Percentiles rank a stretch among this genome's conserved stretches.
These are phyloP conservation scores for Magallana nippona DNA, from an alignment of 2,888 invertebrate species.

Conservation along the genomic window DNA sequence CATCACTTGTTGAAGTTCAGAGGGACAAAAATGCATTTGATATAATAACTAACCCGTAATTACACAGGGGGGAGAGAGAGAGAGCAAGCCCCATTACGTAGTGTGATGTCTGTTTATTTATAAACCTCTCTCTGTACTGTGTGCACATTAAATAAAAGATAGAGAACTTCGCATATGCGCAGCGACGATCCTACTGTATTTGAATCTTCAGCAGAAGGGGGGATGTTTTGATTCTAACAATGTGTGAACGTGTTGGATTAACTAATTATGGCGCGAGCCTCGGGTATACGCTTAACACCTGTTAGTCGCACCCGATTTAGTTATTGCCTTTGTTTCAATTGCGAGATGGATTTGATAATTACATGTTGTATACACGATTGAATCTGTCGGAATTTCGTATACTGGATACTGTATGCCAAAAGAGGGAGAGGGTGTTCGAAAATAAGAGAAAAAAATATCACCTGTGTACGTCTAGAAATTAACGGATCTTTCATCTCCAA, in stretches of 20 bases:
- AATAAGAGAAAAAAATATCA: background rate
- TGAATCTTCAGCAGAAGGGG: background rate
- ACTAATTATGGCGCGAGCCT: background rate
- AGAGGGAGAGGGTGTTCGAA: background rate
- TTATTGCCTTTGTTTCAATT: conserved; percentile 26
- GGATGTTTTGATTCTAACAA: background rate
- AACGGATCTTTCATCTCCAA: background rate
- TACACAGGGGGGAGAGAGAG: background rate
- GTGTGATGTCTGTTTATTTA: conserved; percentile 16
- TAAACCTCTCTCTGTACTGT: background rate
- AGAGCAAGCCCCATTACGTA: background rate
- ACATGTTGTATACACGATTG: background rate
- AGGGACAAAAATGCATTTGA: conserved; percentile 31
- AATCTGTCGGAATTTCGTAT: background rate
- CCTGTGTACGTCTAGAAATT: conserved; percentile 6
- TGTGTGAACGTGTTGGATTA: conserved; percentile 17
- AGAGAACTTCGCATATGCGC: background rate
- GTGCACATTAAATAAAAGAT: background rate
- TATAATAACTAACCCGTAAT: conserved; percentile 24
- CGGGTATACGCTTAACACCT: background rate
- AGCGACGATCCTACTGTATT: background rate
- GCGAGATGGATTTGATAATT: conserved; percentile 5
- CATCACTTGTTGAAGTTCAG: conserved; percentile 1
- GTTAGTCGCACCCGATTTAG: conserved; percentile 3
- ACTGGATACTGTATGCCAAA: no score